Percentiles rank a stretch among this genome's conserved stretches.
Conservation (phyloP, 2,797 vertebrate species). For the Pangasius djambal region DNA sequence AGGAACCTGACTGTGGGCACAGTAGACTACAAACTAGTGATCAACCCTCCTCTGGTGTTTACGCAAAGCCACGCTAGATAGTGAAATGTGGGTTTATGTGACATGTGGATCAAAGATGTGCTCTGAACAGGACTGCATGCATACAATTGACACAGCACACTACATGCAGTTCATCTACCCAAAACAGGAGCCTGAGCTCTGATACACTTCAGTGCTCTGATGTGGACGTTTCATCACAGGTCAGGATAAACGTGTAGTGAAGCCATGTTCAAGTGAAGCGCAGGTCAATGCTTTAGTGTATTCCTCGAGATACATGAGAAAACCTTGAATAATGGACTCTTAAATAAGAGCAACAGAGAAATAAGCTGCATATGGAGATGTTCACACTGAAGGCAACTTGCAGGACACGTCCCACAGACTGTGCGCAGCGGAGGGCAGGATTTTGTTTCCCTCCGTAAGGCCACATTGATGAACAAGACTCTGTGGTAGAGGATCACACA, state of each 20-base stretch:
- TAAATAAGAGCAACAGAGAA: constrained; percentile 20
- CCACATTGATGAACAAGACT: constrained; percentile 59
- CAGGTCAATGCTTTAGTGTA: constrained; percentile 16
- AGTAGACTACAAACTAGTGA: constrained; percentile 13
- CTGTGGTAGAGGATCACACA: constrained; percentile 36
- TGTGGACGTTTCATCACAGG: constrained; percentile 9
- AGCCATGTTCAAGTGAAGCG: constrained; percentile 24
- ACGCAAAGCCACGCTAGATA: constrained; percentile 20
- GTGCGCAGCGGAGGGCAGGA: constrained; percentile 25
- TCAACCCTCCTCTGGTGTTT: constrained; percentile 7
- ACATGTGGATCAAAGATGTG: constrained; percentile 24
- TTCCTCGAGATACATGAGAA: constrained; percentile 10
- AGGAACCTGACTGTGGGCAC: constrained; percentile 4
- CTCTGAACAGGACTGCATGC: constrained; percentile 59
- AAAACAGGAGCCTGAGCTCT: constrained; percentile 27
- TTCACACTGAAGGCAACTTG: constrained; percentile 37
- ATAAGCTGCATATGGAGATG: constrained; percentile 5
- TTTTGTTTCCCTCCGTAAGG: constrained; percentile 55
- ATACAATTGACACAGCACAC: constrained; percentile 44
- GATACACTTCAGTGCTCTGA: constrained; percentile 27
- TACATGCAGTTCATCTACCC: constrained; percentile 39
- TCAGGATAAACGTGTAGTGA: constrained; percentile 26
- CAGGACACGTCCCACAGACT: constrained; percentile 33
- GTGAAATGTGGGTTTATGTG: neutral
- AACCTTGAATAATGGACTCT: constrained; percentile 13